These are phyloP conservation scores for Rhamnusium bicolor DNA, from an alignment of 2,888 invertebrate species.

Conservation along the genomic window DNA sequence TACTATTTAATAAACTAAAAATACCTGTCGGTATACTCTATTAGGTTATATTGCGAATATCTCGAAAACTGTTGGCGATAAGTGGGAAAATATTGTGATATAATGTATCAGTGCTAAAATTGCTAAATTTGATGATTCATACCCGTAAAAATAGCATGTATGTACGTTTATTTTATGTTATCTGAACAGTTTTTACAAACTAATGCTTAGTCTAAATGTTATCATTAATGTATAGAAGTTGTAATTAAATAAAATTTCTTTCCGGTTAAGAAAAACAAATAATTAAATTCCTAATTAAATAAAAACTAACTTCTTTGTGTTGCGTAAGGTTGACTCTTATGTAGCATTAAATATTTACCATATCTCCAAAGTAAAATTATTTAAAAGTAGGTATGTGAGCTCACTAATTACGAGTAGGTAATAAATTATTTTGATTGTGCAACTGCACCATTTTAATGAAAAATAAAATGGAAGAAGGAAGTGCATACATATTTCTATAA, in stretches of 20 bases:
- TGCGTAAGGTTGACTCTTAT: conserved; percentile 14
- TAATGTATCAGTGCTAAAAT: no score
- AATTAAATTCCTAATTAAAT: conserved; percentile 22
- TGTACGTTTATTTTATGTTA: conserved; percentile 30
- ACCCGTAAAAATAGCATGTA: no score
- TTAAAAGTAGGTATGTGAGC: neutral
- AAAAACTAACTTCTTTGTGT: conserved; percentile 19
- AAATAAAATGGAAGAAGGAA: neutral
- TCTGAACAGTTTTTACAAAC: conserved; percentile 22
- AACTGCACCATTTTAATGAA: neutral
- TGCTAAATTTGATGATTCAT: no score
- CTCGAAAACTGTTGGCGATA: no score
- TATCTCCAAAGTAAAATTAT: neutral
- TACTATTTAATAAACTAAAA: no score
- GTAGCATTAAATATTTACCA: conserved; percentile 20
- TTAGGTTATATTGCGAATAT: no score
- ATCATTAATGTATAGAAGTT: neutral
- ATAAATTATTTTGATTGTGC: conserved; percentile 31
- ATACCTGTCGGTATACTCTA: no score
- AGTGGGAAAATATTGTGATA: no score
- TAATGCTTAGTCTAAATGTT: conserved; percentile 29
- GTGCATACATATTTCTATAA: no score
- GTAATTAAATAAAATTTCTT: conserved; percentile 10
- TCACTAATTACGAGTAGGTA: conserved; percentile 8
- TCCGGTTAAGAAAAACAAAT: conserved; percentile 4